Conservation (phyloP, 1,140 invertebrate genomes). For the Neomicropteryx cornuta region DNA sequence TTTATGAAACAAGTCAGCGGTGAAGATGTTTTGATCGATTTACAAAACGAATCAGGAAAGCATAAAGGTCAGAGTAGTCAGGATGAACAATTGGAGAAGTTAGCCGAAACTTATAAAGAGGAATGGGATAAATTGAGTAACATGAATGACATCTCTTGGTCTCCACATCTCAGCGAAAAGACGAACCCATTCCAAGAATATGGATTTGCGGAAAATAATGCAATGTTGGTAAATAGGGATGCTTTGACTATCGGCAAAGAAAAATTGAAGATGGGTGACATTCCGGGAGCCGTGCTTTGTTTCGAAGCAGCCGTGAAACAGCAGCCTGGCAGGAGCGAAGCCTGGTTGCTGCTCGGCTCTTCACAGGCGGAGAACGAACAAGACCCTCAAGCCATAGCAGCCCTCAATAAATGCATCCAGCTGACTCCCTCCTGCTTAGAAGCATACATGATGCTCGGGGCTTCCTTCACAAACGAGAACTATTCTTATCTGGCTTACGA, state of each 20-base stretch:
- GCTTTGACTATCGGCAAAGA: constrained; percentile 79
- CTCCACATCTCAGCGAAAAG: constrained; percentile 17
- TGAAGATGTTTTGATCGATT: constrained; percentile 41
- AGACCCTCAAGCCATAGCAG: constrained; percentile 81
- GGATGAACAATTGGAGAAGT: constrained; percentile 33
- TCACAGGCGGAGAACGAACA: constrained; percentile 83
- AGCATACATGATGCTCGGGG: constrained; percentile 83
- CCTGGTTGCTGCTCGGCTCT: constrained; percentile 72
- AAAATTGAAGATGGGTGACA: constrained; percentile 73
- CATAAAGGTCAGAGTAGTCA: constrained; percentile 25
- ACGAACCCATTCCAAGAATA: constrained; percentile 49
- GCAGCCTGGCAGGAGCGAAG: constrained; percentile 66
- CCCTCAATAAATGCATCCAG: constrained; percentile 74
- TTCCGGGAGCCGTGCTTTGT: constrained; percentile 89
- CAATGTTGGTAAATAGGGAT: constrained; percentile 69
- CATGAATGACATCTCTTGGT: constrained; percentile 30
- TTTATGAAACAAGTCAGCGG: constrained; percentile 73
- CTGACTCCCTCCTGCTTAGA: constrained; percentile 71
- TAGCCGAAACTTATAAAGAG: constrained; percentile 36
- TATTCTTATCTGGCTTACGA: constrained; percentile 63
- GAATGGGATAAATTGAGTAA: constrained; percentile 37
- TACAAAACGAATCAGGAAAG: constrained; percentile 20
- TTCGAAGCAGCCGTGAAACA: constrained; percentile 94
- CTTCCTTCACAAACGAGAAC: constrained; percentile 94
- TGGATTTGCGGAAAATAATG: constrained; percentile 77